Evolutionary conservation across 2,888 invertebrate species (phyloP), one percentile per base, ranked within the genome.

Genomic region (Automeris io): DNA sequence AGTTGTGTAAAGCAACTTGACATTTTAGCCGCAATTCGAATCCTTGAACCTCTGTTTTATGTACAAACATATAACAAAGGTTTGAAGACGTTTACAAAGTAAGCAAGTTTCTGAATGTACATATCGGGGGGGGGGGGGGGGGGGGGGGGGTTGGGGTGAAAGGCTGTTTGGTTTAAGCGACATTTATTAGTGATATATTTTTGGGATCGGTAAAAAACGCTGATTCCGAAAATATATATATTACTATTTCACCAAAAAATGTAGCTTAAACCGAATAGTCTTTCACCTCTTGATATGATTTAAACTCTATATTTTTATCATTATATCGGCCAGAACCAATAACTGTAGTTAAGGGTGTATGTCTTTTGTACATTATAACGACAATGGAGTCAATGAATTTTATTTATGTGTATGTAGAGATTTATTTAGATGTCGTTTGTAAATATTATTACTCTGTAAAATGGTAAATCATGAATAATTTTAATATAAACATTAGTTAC

Each of bases 381-480:
- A 76, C 62, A 73, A 72, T 67, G 81, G 85, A 83, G 85, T 82
- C 83, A 82, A 80, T 79, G 82, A 78, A 71, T 75, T 81, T 85
- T 83, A 83, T 85, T 85, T 83, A 85, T 81, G 75, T 37, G 33
- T 80, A 76, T 80, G 70, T 85, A 83, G 76, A 79, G 78, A 72
- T 79, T 75, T 80, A 76, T 68, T 61, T 85, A 83, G 82, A 56
- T 74, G 13, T 29, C 68, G 74, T 76, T 83, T 86, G 86, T 86
- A 86, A 86, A 86, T 86, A 85, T 79, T 70, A 79, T 76, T 76
- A 79, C 65, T 74, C 72, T 81, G 83, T 86, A 83, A 83, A 85
- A 80, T 85, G 85, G 68, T 80, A 85, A 86, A 85, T 85, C 85
- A 85, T 81, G 74, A 81, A 83, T 83, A 78, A 81, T 80, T 82